Base-by-base conservation (phyloP, 64 coral and sea anemone genomes). In the Actinia equina region DNA sequence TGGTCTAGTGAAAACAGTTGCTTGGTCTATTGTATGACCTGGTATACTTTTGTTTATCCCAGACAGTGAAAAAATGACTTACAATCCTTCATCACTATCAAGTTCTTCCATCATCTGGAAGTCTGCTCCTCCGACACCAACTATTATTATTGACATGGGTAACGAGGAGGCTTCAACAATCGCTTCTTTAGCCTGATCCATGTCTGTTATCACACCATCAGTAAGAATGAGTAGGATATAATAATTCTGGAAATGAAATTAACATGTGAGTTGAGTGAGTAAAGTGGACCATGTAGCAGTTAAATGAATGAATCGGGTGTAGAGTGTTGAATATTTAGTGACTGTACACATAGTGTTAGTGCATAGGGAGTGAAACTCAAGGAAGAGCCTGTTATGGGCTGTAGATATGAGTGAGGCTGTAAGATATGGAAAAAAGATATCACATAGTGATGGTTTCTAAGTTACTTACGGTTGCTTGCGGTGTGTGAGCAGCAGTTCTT, bases 71-170 rank as follows among this genome's bases (percentile, higher is more conserved):
- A 17, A 69, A 70, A 53, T 17, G 19, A 89, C 96, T 90, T 95
- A 98, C 96, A 98, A 79, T 85, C 88, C 82, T 27, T 98, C 96
- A 86, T 98, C 96, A 65, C 87, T 80, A 63, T 98, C 96, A 20
- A 98, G 88, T 86, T 98, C 96, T 70, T 98, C 96, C 96, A 98
- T 98, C 96, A 95, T 95, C 14, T 79, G n/a, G 77, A 98, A 98
- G 52, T 98, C 90, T 42, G 93, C 96, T 65, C 79, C 74, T 54
- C 96, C 96, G 26, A 98, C 96, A 37, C 96, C 96, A 64, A 98
- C 96, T 74, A 98, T 98, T 71, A 98, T 98, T 82, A 98, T 92
- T 81, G 96, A 98, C 93, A 98, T 95, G 11, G 96, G 96, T 61
- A 98, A 88, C 4, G 85, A 82, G 59, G 96, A 98, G n/a, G 96